Evolutionary conservation across 1,140 invertebrate genomes (phyloP).

Genomic region (Popillia japonica): DNA sequence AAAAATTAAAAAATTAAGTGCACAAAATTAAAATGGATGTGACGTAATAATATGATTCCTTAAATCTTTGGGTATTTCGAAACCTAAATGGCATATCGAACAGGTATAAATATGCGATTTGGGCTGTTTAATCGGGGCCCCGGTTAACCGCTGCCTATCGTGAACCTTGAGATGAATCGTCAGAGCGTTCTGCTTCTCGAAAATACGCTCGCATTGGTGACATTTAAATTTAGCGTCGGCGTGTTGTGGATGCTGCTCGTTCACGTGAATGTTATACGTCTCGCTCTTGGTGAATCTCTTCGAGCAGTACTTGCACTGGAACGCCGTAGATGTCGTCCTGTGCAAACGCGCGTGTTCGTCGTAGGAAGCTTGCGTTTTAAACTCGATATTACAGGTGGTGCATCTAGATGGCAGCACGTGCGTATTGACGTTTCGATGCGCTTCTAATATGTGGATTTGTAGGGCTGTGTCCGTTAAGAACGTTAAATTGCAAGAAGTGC

Average conservation of each 20-base stretch:
- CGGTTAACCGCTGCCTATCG: conserved; percentile 50
- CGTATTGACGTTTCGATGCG: conserved; percentile 52
- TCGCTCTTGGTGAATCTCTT: conserved; percentile 51
- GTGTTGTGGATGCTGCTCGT: conserved; percentile 47
- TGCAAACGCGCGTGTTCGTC: conserved; percentile 55
- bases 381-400: conserved; percentile 54
- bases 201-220: conserved; percentile 51
- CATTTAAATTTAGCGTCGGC: conserved; percentile 49
- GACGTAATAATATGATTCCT: conserved; percentile 54
- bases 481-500: conserved; percentile 47
- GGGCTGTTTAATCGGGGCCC: conserved; percentile 37
- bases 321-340: conserved; percentile 48
- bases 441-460: conserved; percentile 56
- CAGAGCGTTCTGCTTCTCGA: conserved; percentile 55
- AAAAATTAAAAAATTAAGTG: neutral
- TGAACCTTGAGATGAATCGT: conserved; percentile 56
- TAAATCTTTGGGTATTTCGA: conserved; percentile 55
- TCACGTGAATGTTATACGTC: conserved; percentile 51
- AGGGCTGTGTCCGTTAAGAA: conserved; percentile 54
- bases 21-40: conserved; percentile 54
- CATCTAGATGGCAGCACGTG: conserved; percentile 51
- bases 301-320: conserved; percentile 51
- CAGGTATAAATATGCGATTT: conserved; percentile 48
- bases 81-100: conserved; percentile 55
- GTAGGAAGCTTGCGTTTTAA: conserved; percentile 52